Evolutionary conservation across 1,140 invertebrate species (phyloP), one percentile per base, ranked within the genome.

Genomic region (Hypothenemus hampei): DNA sequence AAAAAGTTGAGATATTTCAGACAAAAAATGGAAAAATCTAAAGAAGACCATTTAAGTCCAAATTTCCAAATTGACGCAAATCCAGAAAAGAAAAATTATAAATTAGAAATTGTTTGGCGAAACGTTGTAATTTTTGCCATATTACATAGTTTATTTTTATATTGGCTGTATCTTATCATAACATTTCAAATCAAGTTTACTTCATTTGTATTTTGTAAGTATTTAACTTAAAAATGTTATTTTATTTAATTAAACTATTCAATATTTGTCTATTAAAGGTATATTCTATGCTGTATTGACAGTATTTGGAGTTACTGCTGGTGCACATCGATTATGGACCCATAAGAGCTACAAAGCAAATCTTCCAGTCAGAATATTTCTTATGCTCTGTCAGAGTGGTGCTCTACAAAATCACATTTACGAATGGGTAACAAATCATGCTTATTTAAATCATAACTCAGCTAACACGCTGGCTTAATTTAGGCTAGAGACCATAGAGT

Each of bases 281-380:
- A 50, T 50, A 18, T 1, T 56, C 18, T 61, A 55, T 11, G 19
- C 35, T 4, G 22, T 51, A 2, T 48, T 49, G 23, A 41, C 26
- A 8, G 51, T 40, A 1, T 58, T 88, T 47, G 87, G 87, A 0
- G 79, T 95, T 16, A 95, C 92, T 8, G 92, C 87, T 0, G 93
- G 93, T 6, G 88, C 88, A 3, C 93, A 96, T 65, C 75, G 93
- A 51, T 74, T 95, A 7, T 96, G 91, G 91, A 79, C 89, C 0
- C 93, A 97, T 70, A 77, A 83, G 58, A 75, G 87, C 1, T 96
- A 93, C 71, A 93, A 92, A 73, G 93, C 93, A 0, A 83, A 81
- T 57, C 80, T 85, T 74, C 91, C 86, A 0, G 68, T 94, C 46
- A 77, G 89, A 41, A 15, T 91, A 0, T 65, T 92, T 29, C 71